Percentiles rank a stretch among this genome's conserved stretches.
Evolutionary conservation across 2,113 vertebrate species (phyloP).

Genomic region (Labrus mixtus): DNA sequence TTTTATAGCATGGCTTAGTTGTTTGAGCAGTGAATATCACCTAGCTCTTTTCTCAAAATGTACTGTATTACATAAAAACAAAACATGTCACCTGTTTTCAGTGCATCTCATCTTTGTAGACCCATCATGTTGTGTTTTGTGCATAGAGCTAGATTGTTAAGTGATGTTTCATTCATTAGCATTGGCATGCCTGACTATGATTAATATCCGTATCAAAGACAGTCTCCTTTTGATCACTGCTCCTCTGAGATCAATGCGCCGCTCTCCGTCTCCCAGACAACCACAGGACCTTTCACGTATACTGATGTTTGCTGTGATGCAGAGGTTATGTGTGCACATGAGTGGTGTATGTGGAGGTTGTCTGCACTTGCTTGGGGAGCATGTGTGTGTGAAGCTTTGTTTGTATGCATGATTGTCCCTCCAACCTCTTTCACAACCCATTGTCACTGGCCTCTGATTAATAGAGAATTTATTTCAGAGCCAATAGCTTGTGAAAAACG

Average conservation of each 20-base stretch:
- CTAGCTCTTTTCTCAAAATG: too few species aligned
- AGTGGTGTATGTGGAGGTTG: not conserved
- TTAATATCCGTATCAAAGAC: constrained; percentile 64
- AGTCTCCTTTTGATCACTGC: constrained; percentile 61
- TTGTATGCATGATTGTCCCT: not conserved
- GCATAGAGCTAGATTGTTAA: constrained; percentile 42
- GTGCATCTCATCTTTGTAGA: constrained; percentile 9
- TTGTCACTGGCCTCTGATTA: constrained; percentile 25
- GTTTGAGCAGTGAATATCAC: too few species aligned
- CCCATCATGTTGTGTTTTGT: constrained; percentile 31
- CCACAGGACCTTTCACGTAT: constrained; percentile 24
- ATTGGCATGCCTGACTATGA: constrained; percentile 45
- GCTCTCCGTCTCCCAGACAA: constrained; percentile 60
- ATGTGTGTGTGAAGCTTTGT: not conserved
- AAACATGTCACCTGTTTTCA: not conserved
- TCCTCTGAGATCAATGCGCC: constrained; percentile 55
- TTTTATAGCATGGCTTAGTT: too few species aligned
- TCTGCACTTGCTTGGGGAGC: not conserved
- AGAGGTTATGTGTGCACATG: not conserved
- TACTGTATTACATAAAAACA: constrained; percentile 2
- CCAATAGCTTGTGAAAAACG: constrained; percentile 51
- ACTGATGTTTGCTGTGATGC: constrained; percentile 16
- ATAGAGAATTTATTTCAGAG: constrained; percentile 36
- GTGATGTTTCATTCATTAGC: constrained; percentile 64
- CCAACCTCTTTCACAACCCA: not conserved